phyloP scores from a whole-genome alignment of 1,140 invertebrate genomes.

The Drosophila tristis region DNA sequence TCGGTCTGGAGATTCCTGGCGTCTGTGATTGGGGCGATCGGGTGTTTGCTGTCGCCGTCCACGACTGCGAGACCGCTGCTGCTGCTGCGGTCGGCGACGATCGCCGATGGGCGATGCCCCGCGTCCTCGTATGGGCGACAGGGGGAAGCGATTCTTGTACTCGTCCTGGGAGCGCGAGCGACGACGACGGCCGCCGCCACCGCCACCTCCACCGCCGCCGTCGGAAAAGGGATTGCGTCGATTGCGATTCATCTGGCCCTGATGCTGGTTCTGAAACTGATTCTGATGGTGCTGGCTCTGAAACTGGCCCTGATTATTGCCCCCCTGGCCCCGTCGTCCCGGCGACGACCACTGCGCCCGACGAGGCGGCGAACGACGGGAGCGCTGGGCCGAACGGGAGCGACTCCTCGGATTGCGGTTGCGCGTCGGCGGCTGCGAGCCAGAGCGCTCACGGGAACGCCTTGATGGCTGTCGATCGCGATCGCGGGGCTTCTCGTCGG shows the following conservation, averaged over 20 bases:
- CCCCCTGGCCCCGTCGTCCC: constrained; percentile 34
- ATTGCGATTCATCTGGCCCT: constrained; percentile 49
- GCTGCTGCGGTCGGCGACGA: constrained; percentile 51
- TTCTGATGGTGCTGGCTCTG: constrained; percentile 5
- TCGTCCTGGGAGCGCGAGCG: constrained; percentile 71
- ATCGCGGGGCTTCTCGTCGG: constrained; percentile 34
- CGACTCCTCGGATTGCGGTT: constrained; percentile 36
- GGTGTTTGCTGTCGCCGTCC: constrained; percentile 59
- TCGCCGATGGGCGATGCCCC: constrained; percentile 48
- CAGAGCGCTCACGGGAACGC: constrained; percentile 29
- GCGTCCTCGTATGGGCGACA: constrained; percentile 63
- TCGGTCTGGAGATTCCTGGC: constrained; percentile 14
- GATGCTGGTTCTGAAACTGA: constrained; percentile 2
- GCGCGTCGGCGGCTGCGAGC: constrained; percentile 31
- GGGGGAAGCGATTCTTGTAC: constrained; percentile 71
- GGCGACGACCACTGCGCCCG: constrained; percentile 56
- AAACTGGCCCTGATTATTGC: constrained; percentile 20
- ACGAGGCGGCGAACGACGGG: constrained; percentile 58
- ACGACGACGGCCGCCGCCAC: constrained; percentile 37
- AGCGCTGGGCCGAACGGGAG: constrained; percentile 37
- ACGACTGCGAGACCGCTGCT: constrained; percentile 58
- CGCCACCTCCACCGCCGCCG: constrained; percentile 22
- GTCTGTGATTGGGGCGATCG: constrained; percentile 24
- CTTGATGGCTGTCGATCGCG: constrained; percentile 14
- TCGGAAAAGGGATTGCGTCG: constrained; percentile 75